Evolutionary conservation across 2,888 invertebrate genomes (phyloP).

Genomic region (Ametastegia equiseti): DNA sequence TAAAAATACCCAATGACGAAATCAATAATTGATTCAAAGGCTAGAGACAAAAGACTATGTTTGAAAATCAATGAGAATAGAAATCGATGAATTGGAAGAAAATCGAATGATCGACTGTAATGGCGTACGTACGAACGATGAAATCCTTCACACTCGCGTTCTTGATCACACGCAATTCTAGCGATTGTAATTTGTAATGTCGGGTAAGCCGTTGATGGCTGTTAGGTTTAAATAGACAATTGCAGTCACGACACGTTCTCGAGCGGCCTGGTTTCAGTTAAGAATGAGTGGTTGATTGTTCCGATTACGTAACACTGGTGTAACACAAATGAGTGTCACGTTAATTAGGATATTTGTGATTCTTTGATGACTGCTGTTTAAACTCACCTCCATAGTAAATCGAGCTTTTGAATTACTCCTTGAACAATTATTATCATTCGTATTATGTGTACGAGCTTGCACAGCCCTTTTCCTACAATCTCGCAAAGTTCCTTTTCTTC

Average conservation of each 20-base stretch:
- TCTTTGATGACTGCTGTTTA: background rate
- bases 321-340: slow-evolving; percentile 11
- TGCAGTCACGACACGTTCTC: slow-evolving; percentile 26
- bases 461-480: no score
- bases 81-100: no score
- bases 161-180: slow-evolving; percentile 22
- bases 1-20: no score
- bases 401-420: no score
- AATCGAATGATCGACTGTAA: background rate
- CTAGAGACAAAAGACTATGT: no score
- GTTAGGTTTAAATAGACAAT: slow-evolving; percentile 44
- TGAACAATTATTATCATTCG: no score
- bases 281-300: slow-evolving; percentile 45
- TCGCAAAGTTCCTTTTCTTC: no score
- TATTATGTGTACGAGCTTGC: no score
- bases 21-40: no score
- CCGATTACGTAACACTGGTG: background rate
- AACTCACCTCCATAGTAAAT: no score
- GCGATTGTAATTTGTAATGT: slow-evolving; percentile 17
- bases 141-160: background rate
- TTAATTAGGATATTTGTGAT: slow-evolving; percentile 9
- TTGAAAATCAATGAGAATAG: no score
- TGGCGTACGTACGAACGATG: background rate
- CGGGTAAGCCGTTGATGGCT: slow-evolving; percentile 17
- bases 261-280: slow-evolving; percentile 31